These are phyloP conservation scores for Cenopis cana DNA, from an alignment of 2,888 invertebrate genomes.

Conservation along the genomic window DNA sequence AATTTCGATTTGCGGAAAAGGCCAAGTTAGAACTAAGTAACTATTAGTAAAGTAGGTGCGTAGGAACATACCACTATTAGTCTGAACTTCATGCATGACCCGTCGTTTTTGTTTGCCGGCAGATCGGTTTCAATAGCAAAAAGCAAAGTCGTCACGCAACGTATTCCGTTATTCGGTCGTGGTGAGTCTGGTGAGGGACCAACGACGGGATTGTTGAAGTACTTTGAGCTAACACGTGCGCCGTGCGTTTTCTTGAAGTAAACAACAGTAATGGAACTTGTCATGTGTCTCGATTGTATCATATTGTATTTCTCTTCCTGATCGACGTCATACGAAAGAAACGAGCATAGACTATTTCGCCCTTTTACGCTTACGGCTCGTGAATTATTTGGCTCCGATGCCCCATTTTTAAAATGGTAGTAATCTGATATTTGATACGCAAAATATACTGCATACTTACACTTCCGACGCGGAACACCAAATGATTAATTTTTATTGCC, in stretches of 20 bases:
- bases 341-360: too few relatives aligned
- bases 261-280: not conserved
- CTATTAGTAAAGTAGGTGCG: too few relatives aligned
- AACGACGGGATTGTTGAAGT: not conserved
- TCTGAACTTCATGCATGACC: not conserved
- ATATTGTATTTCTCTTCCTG: too few relatives aligned
- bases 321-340: too few relatives aligned
- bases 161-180: constrained; percentile 28
- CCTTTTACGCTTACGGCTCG: too few relatives aligned
- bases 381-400: too few relatives aligned
- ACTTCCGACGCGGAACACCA: not conserved
- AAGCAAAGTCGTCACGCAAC: constrained; percentile 17
- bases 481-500: not conserved
- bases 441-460: not conserved
- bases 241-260: not conserved
- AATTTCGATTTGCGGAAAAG: too few relatives aligned
- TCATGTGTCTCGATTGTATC: not conserved
- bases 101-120: constrained; percentile 13
- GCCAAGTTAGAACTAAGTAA: too few relatives aligned
- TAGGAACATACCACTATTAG: not conserved
- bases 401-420: too few relatives aligned
- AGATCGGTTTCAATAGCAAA: constrained; percentile 36
- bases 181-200: constrained; percentile 8
- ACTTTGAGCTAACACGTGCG: not conserved
- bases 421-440: not conserved